These are phyloP conservation scores for Triplophysa dalaica DNA, from an alignment of 2,113 vertebrate species.

Conservation along the genomic window DNA sequence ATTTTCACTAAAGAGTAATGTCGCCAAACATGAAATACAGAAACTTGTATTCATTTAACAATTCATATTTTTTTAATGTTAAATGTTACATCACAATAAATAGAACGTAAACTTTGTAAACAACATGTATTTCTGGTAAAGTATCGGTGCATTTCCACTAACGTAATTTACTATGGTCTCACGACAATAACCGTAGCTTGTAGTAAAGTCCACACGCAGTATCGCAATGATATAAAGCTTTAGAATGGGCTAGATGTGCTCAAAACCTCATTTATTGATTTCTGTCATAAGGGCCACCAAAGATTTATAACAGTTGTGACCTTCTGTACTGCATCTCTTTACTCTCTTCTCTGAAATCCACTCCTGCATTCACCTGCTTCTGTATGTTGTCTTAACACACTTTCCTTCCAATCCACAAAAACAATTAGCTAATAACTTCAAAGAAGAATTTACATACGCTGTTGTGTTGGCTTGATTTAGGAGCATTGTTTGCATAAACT, in stretches of 20 bases:
- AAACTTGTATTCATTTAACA: too few species aligned
- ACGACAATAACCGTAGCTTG: background rate
- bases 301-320: conserved; percentile 42
- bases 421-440: conserved; percentile 38
- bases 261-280: conserved; percentile 50
- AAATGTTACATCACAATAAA: too few species aligned
- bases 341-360: background rate
- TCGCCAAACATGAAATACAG: too few species aligned
- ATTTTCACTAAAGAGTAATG: too few species aligned
- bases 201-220: background rate
- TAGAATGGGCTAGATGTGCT: conserved; percentile 23
- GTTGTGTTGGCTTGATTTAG: conserved; percentile 12
- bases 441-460: background rate
- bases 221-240: conserved; percentile 37
- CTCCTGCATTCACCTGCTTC: background rate
- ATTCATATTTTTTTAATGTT: too few species aligned
- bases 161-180: too few species aligned
- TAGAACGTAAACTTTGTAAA: too few species aligned
- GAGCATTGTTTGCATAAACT: conserved; percentile 4
- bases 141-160: too few species aligned
- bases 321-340: background rate
- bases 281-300: conserved; percentile 48
- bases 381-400: conserved; percentile 10
- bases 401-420: conserved; percentile 16
- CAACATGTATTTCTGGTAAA: too few species aligned